A percentile compares a stretch with the other conserved stretches of the same genome.
Evolutionary conservation across 2,888 invertebrate species (phyloP).

Genomic region (Mesorhabditis belari): DNA sequence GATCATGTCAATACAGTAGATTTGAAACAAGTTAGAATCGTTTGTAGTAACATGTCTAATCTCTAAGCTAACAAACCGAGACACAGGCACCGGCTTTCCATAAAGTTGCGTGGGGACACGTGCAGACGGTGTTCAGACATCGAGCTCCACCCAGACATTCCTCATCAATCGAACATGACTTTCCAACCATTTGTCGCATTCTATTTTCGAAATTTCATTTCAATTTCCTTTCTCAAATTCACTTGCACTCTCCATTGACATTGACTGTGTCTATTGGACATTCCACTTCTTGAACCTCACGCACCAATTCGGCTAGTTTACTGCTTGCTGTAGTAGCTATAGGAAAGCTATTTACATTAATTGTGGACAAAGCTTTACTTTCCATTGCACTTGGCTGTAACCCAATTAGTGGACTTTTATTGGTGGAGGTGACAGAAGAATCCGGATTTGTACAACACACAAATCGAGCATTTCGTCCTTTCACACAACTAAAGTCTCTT

Average conservation of each 20-base stretch:
- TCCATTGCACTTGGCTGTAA: no score
- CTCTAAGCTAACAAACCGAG: neutral
- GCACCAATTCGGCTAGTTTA: neutral
- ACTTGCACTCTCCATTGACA: constrained; percentile 38
- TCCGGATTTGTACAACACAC: neutral
- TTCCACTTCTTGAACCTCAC: neutral
- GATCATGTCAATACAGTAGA: no score
- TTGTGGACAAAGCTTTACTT: no score
- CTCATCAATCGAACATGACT: neutral
- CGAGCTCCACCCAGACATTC: constrained; percentile 11
- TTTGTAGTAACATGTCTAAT: no score
- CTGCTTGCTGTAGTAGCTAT: neutral
- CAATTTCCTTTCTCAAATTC: constrained; percentile 2
- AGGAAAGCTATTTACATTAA: neutral
- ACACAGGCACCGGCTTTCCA: neutral
- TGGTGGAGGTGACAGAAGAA: no score
- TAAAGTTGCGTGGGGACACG: constrained; percentile 18
- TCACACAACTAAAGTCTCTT: neutral
- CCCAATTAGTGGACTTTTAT: no score
- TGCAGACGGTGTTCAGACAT: constrained; percentile 30
- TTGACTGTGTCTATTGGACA: constrained; percentile 33
- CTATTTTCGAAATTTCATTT: constrained; percentile 11
- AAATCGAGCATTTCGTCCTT: neutral
- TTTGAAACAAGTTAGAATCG: no score
- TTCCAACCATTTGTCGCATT: neutral